Evolutionary conservation across 2,797 vertebrate genomes (phyloP).

Genomic region (Xenops minutus): DNA sequence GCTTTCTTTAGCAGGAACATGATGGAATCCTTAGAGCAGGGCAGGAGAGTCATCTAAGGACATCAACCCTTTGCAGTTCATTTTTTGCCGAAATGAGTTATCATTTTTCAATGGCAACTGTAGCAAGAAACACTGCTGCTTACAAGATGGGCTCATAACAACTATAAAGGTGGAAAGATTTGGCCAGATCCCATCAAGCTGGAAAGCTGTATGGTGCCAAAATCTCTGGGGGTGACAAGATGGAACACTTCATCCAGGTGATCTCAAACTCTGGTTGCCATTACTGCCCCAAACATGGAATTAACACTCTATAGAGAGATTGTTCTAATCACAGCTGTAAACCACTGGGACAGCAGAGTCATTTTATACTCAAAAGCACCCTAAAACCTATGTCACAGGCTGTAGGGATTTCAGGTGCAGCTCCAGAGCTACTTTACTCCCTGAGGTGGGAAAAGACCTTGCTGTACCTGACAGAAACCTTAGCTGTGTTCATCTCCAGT

Average conservation of each 20-base stretch:
- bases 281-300: neutral
- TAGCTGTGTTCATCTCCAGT: neutral
- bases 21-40: neutral
- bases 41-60: neutral
- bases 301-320: rapidly evolving
- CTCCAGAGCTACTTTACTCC: neutral
- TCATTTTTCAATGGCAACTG: neutral
- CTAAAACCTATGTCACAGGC: neutral
- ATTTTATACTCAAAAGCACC: neutral
- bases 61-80: neutral
- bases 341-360: neutral
- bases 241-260: neutral
- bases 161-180: neutral
- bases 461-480: neutral
- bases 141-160: neutral
- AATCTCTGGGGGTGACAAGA: neutral
- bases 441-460: neutral
- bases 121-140: neutral
- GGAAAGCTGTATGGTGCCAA: neutral
- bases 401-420: neutral
- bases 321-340: neutral
- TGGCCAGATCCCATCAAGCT: neutral
- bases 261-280: neutral
- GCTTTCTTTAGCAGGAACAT: neutral
- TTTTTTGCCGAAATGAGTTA: neutral